A percentile compares a stretch with the other conserved stretches of the same genome.
Evolutionary conservation across 1,140 invertebrate genomes (phyloP).

Genomic region (Psilanteris sp.): DNA sequence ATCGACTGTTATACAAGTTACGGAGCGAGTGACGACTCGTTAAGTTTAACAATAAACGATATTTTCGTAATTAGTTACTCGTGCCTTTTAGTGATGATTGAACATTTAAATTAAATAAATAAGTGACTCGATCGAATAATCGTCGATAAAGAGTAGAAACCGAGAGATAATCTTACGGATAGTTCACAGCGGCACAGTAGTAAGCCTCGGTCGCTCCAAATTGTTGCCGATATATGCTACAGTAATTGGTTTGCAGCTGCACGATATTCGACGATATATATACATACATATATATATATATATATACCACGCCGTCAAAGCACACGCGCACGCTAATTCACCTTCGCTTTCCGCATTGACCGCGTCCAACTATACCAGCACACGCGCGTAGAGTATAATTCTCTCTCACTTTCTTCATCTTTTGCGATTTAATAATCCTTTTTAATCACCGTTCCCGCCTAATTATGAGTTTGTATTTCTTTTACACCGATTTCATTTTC

Average conservation of each 20-base stretch:
- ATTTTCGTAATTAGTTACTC: too few species aligned
- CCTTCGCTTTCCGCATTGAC: conserved; percentile 49
- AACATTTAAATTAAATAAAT: too few species aligned
- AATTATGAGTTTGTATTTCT: conserved; percentile 23
- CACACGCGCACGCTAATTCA: conserved; percentile 45
- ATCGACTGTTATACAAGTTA: conserved; percentile 36
- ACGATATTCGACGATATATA: conserved; percentile 45
- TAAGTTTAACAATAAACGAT: too few species aligned
- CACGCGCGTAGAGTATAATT: conserved; percentile 26
- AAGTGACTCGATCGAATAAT: too few species aligned
- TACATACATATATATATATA: too few species aligned
- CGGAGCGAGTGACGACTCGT: too few species aligned
- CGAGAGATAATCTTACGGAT: conserved; percentile 56
- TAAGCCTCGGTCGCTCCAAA: conserved; percentile 52
- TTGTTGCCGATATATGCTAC: conserved; percentile 49
- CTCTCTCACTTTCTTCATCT: conserved; percentile 53
- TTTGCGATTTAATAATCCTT: conserved; percentile 42
- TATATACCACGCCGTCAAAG: conserved; percentile 24
- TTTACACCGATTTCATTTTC: conserved; percentile 1
- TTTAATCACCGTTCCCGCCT: conserved; percentile 8
- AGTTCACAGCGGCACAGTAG: conserved; percentile 60
- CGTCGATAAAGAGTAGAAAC: conserved; percentile 1
- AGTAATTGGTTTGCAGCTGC: conserved; percentile 63
- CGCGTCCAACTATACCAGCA: neutral
- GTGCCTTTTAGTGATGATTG: too few species aligned